Base-by-base conservation (phyloP, 2,113 vertebrate species). In the Zosterops hypoxanthus region DNA sequence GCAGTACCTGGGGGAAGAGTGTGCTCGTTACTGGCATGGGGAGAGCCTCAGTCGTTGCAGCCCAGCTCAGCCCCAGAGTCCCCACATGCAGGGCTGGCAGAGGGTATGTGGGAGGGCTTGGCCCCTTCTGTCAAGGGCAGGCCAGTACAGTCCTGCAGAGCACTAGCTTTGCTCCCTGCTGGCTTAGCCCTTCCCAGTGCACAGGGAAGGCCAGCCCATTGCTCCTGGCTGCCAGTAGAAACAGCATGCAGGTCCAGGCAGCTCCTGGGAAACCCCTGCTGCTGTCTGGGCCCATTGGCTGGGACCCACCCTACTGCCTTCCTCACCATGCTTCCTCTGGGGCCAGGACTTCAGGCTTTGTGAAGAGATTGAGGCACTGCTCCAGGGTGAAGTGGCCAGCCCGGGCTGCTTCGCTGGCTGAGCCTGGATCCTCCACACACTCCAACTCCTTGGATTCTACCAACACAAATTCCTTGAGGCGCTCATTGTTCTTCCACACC, bases 361-460 rank as follows among this genome's bases (percentile, higher is more conserved):
- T 99, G 95, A 99, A 99, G 88, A 99, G 99, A 93, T 99, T 99
- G 92, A 99, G 99, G 97, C 99, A 99, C 97, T 99, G 99, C 96
- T 99, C 99, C 88, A 99, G 98, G 29, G 99, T 99, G 97, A 99
- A 99, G 96, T 99, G 99, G 78, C 99, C 99, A 1, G 99, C 99
- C 21, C 99, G 98, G 76, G 99, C 98, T 2, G 99, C 99, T 97
- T 99, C 99, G 0, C 99, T 99, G 52, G 99, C 98, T 0, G 99
- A 99, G 88, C 99, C 98, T 0, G 98, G 98, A 79, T 99, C 99
- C 90, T 99, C 99, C 13, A 99, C 98, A 3, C 98, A 99, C 75
- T 99, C 99, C 92, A 99, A 98, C 83, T 99, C 99, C 97, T 99
- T 99, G 52, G 99, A 99, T 91, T 99, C 99, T 53, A 99, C 99